These are phyloP conservation scores for Graptemys geographica DNA, from an alignment of 2,797 vertebrate genomes.

Conservation along the genomic window DNA sequence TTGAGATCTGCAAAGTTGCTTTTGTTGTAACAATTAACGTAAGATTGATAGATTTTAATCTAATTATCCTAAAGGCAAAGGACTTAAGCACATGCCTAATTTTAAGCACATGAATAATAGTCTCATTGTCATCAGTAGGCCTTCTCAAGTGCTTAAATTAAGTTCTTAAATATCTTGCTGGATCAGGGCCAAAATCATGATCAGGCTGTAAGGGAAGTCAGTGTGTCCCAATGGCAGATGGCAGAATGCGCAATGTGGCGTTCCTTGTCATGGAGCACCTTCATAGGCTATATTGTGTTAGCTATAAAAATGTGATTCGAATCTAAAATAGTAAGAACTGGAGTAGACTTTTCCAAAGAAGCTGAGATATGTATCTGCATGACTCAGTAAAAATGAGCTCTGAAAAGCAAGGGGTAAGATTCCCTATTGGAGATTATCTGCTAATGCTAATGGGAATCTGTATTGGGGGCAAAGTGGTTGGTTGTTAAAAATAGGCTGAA, in stretches of 20 bases:
- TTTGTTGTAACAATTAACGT: conserved; percentile 68
- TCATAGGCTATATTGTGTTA: background rate
- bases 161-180: background rate
- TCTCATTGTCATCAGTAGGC: conserved; percentile 23
- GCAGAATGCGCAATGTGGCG: background rate
- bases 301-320: background rate
- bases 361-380: background rate
- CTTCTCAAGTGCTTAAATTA: conserved; percentile 27
- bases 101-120: conserved; percentile 66
- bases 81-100: conserved; percentile 62
- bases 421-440: background rate
- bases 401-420: background rate
- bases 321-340: background rate
- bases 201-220: background rate
- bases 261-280: background rate
- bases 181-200: conserved; percentile 4
- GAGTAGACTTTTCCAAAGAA: background rate
- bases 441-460: background rate
- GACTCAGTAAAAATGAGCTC: background rate
- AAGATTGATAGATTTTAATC: conserved; percentile 71
- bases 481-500: background rate
- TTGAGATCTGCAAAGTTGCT: conserved; percentile 67
- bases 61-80: conserved; percentile 57
- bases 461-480: background rate
- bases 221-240: background rate